Conservation (phyloP, 2,888 invertebrate genomes). For the Gymnocheta viridis region DNA sequence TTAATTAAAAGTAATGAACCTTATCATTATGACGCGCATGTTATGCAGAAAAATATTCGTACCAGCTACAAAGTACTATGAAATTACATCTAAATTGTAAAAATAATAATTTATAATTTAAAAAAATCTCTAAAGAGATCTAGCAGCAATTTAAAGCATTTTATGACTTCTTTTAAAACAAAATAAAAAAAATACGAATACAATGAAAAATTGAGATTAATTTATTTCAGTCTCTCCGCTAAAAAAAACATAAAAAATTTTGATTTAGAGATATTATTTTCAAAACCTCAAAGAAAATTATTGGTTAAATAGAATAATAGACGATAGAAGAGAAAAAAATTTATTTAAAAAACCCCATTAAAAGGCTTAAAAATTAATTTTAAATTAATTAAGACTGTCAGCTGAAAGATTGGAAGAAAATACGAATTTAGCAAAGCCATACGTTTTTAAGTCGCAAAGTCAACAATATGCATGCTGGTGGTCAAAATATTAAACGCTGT, state of each 20-base stretch:
- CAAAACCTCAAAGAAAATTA: no score
- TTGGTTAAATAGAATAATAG: no score
- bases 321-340: neutral
- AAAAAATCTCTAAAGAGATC: neutral
- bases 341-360: neutral
- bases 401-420: neutral
- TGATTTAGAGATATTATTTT: no score
- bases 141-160: neutral
- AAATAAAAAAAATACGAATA: no score
- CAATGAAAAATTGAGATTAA: neutral
- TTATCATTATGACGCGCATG: neutral
- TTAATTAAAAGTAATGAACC: neutral
- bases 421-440: neutral
- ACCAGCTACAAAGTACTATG: neutral
- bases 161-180: no score
- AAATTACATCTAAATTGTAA: conserved; percentile 35
- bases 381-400: neutral
- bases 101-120: conserved; percentile 17
- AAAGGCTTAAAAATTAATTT: neutral
- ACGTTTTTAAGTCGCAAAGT: neutral
- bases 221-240: neutral
- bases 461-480: neutral
- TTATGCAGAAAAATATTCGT: neutral
- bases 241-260: neutral
- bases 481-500: neutral